Conservation (phyloP, 53 echinoderm and acorn worm species). For the Patiria pectinifera region DNA sequence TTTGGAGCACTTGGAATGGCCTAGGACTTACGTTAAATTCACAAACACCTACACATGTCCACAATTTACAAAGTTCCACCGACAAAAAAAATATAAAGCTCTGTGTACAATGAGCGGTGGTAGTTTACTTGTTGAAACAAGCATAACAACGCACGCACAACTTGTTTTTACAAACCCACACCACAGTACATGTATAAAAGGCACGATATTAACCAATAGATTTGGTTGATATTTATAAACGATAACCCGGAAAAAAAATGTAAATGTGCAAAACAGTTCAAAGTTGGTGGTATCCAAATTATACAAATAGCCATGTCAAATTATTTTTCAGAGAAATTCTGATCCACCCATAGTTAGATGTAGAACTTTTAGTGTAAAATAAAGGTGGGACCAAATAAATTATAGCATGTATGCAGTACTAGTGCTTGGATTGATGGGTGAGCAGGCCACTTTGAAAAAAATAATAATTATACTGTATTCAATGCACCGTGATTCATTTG, state of each 20-base stretch:
- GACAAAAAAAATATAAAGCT: neutral
- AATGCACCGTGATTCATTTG: too few relatives aligned
- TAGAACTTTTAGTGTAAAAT: neutral
- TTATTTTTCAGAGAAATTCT: neutral
- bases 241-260: neutral
- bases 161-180: neutral
- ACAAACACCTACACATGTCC: too few relatives aligned
- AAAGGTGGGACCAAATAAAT: neutral
- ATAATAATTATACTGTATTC: too few relatives aligned
- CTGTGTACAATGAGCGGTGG: neutral
- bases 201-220: neutral
- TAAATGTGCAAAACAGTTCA: neutral
- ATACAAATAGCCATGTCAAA: neutral
- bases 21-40: too few relatives aligned
- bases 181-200: neutral
- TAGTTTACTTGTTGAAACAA: neutral
- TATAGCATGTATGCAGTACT: neutral
- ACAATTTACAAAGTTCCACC: neutral
- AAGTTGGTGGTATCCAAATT: neutral
- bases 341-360: neutral
- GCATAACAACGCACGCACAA: neutral
- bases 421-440: neutral
- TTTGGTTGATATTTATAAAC: neutral
- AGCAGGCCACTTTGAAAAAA: neutral
- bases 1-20: too few relatives aligned